A percentile compares a stretch with the other conserved stretches of the same genome.
Evolutionary conservation across 2,797 vertebrate species (phyloP).

Genomic region (Limnodromus scolopaceus): DNA sequence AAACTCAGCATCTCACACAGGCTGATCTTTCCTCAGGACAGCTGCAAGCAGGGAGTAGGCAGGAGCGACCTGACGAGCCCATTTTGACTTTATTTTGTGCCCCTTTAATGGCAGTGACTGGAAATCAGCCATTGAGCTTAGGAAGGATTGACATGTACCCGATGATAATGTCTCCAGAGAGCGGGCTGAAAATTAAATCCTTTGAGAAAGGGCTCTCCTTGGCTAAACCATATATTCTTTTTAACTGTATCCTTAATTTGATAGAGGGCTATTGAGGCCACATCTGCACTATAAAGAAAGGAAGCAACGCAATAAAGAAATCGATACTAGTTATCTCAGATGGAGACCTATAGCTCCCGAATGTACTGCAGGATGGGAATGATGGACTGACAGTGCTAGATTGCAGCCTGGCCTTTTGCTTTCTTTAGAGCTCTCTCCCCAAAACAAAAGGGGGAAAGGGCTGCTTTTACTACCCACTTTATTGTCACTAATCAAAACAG

Average conservation of each 20-base stretch:
- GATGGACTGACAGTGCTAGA: not conserved
- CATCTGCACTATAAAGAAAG: conserved; percentile 48
- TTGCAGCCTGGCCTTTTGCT: not conserved
- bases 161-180: conserved; percentile 6
- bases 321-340: conserved; percentile 45
- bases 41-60: not conserved
- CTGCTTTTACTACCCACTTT: not conserved
- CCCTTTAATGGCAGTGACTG: not conserved
- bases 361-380: not conserved
- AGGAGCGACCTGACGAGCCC: not conserved
- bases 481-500: conserved; percentile 1
- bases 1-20: not conserved
- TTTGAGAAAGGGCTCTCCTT: conserved; percentile 11
- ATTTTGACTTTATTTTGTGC: conserved; percentile 25
- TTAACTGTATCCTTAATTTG: conserved; percentile 46
- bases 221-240: conserved; percentile 32
- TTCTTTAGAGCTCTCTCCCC: not conserved
- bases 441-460: not conserved
- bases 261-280: conserved; percentile 36
- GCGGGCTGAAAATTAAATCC: conserved; percentile 30
- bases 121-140: not conserved
- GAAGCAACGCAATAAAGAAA: conserved; percentile 35
- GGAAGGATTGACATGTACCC: conserved; percentile 7
- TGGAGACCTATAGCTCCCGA: conserved; percentile 5
- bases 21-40: not conserved